Conservation (phyloP, 2,113 vertebrate species). For the Rhinolophus sinicus region DNA sequence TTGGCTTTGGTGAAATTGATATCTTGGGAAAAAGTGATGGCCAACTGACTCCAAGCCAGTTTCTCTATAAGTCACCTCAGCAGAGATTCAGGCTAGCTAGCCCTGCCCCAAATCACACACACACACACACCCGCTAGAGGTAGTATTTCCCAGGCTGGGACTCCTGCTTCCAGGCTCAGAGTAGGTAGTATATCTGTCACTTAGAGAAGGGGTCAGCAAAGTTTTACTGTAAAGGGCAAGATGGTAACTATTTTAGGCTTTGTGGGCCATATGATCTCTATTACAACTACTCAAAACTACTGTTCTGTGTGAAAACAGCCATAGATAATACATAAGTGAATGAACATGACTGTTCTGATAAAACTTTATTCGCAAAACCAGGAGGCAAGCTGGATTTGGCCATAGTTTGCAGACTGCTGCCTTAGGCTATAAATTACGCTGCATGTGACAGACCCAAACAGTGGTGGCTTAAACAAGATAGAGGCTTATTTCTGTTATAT, state of each 20-base stretch:
- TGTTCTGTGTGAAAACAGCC: neutral
- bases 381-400: neutral
- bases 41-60: neutral
- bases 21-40: neutral
- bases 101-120: neutral
- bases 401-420: neutral
- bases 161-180: neutral
- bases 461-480: neutral
- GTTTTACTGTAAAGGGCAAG: neutral
- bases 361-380: constrained; percentile 47
- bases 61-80: neutral
- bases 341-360: neutral
- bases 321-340: neutral
- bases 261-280: neutral
- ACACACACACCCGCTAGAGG: too few relatives aligned
- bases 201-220: neutral
- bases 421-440: neutral
- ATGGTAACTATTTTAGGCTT: neutral
- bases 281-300: neutral
- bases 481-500: neutral
- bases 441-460: neutral
- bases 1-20: neutral
- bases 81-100: neutral
- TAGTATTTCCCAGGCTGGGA: neutral
- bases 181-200: neutral